These are phyloP conservation scores for Benitochromis conjunctus DNA, from an alignment of 2,113 vertebrate species.

Conservation along the genomic window DNA sequence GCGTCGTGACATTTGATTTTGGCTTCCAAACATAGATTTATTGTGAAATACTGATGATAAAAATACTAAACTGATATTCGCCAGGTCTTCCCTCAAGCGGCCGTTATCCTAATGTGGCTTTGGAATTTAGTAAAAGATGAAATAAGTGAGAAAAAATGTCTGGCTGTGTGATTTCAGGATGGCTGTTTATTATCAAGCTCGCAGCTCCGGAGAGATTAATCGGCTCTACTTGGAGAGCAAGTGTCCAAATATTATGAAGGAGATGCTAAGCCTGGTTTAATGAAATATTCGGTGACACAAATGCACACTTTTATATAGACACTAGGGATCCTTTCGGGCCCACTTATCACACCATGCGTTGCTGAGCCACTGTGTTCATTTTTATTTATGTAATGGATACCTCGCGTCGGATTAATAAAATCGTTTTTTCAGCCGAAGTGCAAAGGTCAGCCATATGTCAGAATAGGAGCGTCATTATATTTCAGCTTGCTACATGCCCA, in stretches of 20 bases:
- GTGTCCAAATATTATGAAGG: conserved; percentile 63
- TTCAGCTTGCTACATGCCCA: neutral
- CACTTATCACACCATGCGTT: neutral
- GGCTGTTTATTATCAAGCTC: conserved; percentile 53
- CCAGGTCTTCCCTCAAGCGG: conserved; percentile 12
- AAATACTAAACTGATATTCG: conserved; percentile 15
- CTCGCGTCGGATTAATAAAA: neutral
- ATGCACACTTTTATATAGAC: neutral
- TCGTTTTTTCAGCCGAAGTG: neutral
- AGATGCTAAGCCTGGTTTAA: conserved; percentile 32
- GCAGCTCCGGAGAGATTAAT: conserved; percentile 44
- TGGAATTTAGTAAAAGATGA: conserved; percentile 26
- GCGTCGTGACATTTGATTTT: neutral
- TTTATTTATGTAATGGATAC: neutral
- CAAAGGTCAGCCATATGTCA: neutral
- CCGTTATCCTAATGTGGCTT: conserved; percentile 2
- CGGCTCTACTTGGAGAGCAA: conserved; percentile 36
- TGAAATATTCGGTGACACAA: conserved; percentile 33
- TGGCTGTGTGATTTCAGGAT: conserved; percentile 28
- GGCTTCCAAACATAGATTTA: conserved; percentile 9
- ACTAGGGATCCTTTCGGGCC: conserved; percentile 1
- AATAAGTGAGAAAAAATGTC: conserved; percentile 16
- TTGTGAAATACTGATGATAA: conserved; percentile 10
- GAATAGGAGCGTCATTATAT: neutral
- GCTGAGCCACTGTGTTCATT: neutral